Evolutionary conservation across 2,888 invertebrate genomes (phyloP), one percentile per base, ranked within the genome.

Genomic region (Aphrophora alni): DNA sequence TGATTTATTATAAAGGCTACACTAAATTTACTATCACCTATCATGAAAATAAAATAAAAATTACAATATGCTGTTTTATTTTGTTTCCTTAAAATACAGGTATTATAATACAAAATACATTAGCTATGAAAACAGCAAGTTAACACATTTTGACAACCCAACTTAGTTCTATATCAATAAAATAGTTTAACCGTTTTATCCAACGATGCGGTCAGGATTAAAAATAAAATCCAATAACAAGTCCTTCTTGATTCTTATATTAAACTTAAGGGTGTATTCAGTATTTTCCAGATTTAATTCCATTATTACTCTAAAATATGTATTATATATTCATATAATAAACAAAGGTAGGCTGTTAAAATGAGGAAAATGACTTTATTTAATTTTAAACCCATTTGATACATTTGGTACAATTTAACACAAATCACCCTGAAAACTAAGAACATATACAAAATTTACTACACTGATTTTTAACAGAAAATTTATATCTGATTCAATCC

Each of bases 31-130:
- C 59, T 59, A 59, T 59, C 59, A 59, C 59, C 59, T 59, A 59
- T n/a, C n/a, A 59, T 59, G 59, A 59, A 59, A 44, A 59, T 59
- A 21, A 59, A 59, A n/a, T 59, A 59, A 21, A 59, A 59, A 21
- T 59, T 21, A 59, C 5, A 59, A 14, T 59, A 59, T 21, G 59
- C n/a, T n/a, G 21, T 21, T 21, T 59, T 59, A 59, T 21, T 59
- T 59, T 21, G 59, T 8, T 59, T 21, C 12, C 59, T 59, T 59
- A 59, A 59, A 59, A 59, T 59, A 59, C 59, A 59, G 21, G 21
- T 59, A 59, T 59, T 21, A 59, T 59, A 59, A 59, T 59, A 59
- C 59, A 59, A 59, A 59, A 59, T 59, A 59, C 59, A 59, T 59
- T 59, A 59, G 59, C 59, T 59, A 59, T 59, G 59, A 59, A 59